Evolutionary conservation across 2,113 vertebrate species (phyloP).

Genomic region (Crotalus horridus): DNA sequence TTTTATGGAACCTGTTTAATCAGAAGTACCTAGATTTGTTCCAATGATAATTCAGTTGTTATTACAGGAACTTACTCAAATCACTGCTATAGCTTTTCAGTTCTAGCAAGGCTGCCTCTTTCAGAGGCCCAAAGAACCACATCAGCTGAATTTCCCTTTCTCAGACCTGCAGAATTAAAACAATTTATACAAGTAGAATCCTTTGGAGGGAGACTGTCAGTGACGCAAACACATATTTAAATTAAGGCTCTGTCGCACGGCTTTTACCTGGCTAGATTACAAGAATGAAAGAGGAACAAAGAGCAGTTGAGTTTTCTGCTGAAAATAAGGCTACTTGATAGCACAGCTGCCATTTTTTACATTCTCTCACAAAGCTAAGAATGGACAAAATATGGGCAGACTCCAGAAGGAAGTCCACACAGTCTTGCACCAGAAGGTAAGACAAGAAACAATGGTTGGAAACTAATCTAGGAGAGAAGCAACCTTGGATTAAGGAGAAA

Average conservation of each 20-base stretch:
- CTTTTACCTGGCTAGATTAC: neutral
- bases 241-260: neutral
- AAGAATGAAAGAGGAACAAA: neutral
- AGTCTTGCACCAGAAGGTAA: too few relatives aligned
- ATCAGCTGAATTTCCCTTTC: constrained; percentile 40
- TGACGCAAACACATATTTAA: neutral
- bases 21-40: neutral
- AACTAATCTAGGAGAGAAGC: too few relatives aligned
- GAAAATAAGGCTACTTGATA: neutral
- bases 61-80: neutral
- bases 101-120: neutral
- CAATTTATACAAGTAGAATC: neutral
- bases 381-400: neutral
- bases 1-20: neutral
- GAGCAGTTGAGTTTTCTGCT: neutral
- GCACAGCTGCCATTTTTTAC: neutral
- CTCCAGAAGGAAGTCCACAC: neutral
- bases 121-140: constrained; percentile 28
- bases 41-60: neutral
- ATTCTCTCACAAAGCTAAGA: neutral
- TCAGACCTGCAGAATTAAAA: neutral
- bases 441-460: too few relatives aligned
- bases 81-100: neutral
- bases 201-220: neutral
- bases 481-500: too few relatives aligned